A percentile compares a stretch with the other conserved stretches of the same genome.
These are phyloP conservation scores for Acanthoscelides obtectus DNA, from an alignment of 2,888 invertebrate genomes.

Conservation along the genomic window DNA sequence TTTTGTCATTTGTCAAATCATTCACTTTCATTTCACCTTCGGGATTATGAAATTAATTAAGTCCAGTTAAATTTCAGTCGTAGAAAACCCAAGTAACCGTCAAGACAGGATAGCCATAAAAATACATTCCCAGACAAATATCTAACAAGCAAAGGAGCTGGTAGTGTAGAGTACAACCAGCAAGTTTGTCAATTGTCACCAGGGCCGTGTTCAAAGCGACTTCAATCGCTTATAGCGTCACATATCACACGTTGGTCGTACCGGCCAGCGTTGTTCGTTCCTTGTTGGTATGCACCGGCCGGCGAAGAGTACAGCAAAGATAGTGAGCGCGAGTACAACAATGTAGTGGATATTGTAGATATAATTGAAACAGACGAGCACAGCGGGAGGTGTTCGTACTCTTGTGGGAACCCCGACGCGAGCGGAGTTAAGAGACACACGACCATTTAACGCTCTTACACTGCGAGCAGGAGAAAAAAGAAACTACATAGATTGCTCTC, in stretches of 20 bases:
- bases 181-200: slow-evolving; percentile 49
- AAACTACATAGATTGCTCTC: no score
- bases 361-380: background rate
- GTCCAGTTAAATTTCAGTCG: background rate
- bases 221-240: slow-evolving; percentile 39
- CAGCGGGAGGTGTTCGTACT: background rate
- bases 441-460: no score
- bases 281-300: background rate
- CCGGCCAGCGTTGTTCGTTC: slow-evolving; percentile 11
- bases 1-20: no score
- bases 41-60: no score
- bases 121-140: slow-evolving; percentile 37
- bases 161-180: background rate
- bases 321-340: background rate
- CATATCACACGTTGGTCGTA: slow-evolving; percentile 36
- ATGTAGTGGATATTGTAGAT: background rate
- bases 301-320: background rate
- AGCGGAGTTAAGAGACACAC: background rate
- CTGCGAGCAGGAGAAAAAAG: no score
- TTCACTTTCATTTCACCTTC: no score
- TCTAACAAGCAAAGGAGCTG: slow-evolving; percentile 35
- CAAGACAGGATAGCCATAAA: background rate
- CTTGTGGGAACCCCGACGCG: background rate
- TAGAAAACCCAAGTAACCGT: background rate
- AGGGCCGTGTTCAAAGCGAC: slow-evolving; percentile 38